phyloP scores from a whole-genome alignment of 2,113 vertebrate genomes.

The Nesogale talazaci region DNA sequence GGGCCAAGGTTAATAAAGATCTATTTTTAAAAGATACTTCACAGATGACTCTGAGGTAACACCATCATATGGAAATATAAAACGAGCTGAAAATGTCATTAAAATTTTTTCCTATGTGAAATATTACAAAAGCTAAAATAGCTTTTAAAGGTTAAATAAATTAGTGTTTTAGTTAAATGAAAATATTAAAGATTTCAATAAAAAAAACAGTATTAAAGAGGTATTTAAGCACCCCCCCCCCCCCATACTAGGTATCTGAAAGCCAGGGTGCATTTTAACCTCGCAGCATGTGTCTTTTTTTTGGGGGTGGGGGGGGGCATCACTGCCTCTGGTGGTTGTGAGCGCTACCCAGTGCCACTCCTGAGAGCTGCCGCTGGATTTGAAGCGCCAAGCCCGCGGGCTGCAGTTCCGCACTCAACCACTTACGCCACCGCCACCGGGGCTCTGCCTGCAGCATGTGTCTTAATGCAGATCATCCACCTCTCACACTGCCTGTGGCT shows the following conservation, averaged over 20 bases:
- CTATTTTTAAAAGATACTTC: neutral
- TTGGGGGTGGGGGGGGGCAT: too few relatives aligned
- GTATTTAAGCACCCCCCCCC: too few relatives aligned
- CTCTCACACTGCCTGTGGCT: neutral
- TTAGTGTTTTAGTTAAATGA: constrained; percentile 30
- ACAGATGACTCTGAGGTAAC: constrained; percentile 4
- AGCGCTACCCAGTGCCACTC: too few relatives aligned
- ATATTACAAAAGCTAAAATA: constrained; percentile 13
- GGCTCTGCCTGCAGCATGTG: too few relatives aligned
- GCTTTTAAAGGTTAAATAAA: constrained; percentile 35
- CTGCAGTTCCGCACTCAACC: too few relatives aligned
- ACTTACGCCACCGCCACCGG: too few relatives aligned
- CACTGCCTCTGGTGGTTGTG: too few relatives aligned
- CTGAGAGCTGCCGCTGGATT: too few relatives aligned
- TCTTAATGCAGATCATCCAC: neutral
- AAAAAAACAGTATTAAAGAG: constrained; percentile 16
- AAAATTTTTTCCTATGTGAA: neutral
- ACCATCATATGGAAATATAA: neutral
- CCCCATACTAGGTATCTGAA: neutral
- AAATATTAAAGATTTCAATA: constrained; percentile 14
- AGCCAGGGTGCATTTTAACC: constrained; percentile 3
- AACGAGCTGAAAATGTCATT: neutral
- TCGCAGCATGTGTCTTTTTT: neutral
- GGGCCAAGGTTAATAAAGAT: neutral
- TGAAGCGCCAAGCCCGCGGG: too few relatives aligned